Evolutionary conservation across 2,797 vertebrate species (phyloP).

Genomic region (Chrosomus eos): DNA sequence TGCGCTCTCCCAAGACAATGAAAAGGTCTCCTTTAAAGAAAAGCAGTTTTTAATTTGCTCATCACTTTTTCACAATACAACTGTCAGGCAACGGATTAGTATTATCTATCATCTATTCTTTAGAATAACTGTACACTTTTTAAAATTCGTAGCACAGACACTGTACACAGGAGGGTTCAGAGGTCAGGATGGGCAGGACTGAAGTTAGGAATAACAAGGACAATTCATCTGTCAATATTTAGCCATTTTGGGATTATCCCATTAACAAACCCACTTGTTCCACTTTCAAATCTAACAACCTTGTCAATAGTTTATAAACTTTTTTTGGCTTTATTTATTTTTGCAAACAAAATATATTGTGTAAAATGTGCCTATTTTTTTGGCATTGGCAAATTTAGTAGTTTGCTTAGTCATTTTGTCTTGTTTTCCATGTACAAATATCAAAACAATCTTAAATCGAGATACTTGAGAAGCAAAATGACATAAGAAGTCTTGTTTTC

Average conservation of each 20-base stretch:
- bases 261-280: background rate
- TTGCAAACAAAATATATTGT: background rate
- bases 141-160: conserved; percentile 74
- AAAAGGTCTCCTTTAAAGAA: conserved; percentile 35
- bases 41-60: conserved; percentile 71
- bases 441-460: background rate
- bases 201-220: conserved; percentile 46
- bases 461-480: background rate
- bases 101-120: conserved; percentile 63
- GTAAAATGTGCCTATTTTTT: background rate
- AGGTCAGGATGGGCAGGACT: conserved; percentile 51
- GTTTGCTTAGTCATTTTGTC: background rate
- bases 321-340: background rate
- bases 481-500: background rate
- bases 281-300: background rate
- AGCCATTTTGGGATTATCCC: background rate
- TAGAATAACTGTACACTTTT: conserved; percentile 80
- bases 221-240: background rate
- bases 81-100: conserved; percentile 66
- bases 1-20: background rate
- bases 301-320: background rate
- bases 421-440: background rate
- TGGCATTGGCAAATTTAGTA: background rate
- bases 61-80: conserved; percentile 68
- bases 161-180: conserved; percentile 69